These are phyloP conservation scores for Phenganax stokvisi DNA, from an alignment of 92 coral and sea anemone species.

Conservation along the genomic window DNA sequence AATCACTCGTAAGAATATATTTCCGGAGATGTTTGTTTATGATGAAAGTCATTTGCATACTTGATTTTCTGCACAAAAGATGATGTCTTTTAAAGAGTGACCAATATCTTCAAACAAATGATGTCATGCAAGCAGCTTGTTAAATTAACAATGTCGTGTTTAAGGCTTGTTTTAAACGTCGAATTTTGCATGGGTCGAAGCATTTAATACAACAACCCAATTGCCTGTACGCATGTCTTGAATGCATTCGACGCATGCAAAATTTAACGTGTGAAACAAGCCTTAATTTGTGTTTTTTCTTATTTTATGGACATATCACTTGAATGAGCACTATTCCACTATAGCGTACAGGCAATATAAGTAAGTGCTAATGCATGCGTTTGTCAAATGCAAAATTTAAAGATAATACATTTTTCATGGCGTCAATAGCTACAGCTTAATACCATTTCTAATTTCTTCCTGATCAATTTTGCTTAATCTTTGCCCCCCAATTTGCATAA, in stretches of 20 bases:
- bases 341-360: neutral
- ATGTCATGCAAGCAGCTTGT: neutral
- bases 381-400: neutral
- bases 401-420: neutral
- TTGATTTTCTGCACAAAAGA: neutral
- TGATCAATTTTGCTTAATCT: neutral
- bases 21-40: neutral
- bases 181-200: too few species aligned
- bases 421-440: neutral
- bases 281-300: neutral
- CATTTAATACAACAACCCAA: too few species aligned
- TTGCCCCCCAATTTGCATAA: neutral
- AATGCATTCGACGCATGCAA: too few species aligned
- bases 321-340: neutral
- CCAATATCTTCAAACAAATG: neutral
- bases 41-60: constrained; percentile 2
- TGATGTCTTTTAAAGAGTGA: neutral
- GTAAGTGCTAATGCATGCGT: neutral
- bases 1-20: constrained; percentile 3
- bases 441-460: neutral
- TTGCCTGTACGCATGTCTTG: too few species aligned
- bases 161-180: neutral
- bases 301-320: neutral
- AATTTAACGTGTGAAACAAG: too few species aligned
- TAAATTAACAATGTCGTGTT: neutral